A percentile compares a stretch with the other conserved stretches of the same genome.
These are phyloP conservation scores for Cephonodes hylas DNA, from an alignment of 2,888 invertebrate species.

Conservation along the genomic window DNA sequence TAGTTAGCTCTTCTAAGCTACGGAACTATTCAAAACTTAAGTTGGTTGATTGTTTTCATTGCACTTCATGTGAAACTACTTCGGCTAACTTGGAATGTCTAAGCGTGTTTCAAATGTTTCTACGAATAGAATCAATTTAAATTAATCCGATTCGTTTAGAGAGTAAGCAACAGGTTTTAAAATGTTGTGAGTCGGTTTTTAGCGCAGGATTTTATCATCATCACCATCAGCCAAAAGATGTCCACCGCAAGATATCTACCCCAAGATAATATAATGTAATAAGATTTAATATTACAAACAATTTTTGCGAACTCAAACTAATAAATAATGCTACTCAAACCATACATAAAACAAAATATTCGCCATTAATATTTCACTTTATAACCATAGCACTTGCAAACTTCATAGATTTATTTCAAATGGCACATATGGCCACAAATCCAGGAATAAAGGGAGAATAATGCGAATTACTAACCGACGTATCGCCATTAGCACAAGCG, in stretches of 20 bases:
- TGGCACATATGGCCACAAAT: conserved; percentile 65
- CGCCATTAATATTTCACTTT: background rate
- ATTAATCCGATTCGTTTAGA: no score
- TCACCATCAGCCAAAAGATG: no score
- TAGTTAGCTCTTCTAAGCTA: background rate
- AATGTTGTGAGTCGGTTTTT: no score
- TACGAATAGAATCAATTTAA: no score
- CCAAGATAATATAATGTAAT: no score
- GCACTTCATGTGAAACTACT: background rate
- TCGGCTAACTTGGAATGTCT: background rate
- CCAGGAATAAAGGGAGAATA: conserved; percentile 64
- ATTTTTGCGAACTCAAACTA: background rate
- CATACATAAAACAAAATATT: background rate
- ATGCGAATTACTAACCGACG: conserved; percentile 61
- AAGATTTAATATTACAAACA: no score
- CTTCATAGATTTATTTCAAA: conserved; percentile 17
- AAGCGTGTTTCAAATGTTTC: background rate
- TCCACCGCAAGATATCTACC: no score
- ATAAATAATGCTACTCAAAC: background rate
- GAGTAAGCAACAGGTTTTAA: no score
- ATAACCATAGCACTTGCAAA: background rate
- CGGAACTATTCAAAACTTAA: background rate
- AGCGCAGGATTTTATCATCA: no score
- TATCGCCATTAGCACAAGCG: conserved; percentile 70
- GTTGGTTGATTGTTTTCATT: background rate